Evolutionary conservation across 1,140 invertebrate genomes (phyloP).

Genomic region (Drosophila ambigua): DNA sequence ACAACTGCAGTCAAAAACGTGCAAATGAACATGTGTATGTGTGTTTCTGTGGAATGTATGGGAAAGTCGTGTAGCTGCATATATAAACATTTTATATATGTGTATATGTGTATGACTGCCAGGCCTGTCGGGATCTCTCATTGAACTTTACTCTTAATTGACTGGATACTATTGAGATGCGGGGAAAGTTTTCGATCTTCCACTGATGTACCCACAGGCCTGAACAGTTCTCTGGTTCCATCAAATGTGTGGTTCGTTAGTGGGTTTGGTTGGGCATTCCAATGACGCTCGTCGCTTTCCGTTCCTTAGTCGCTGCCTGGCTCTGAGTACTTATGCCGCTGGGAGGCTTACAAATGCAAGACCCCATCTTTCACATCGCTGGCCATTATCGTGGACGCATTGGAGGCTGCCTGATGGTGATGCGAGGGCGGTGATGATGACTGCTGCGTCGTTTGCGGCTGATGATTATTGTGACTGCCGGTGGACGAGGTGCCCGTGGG

Average conservation of each 20-base stretch:
- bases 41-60: constrained; percentile 40
- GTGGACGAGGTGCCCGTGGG: constrained; percentile 38
- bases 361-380: constrained; percentile 82
- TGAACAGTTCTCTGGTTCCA: too few species aligned
- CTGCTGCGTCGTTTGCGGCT: constrained; percentile 8
- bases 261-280: too few species aligned
- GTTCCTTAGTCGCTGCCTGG: too few species aligned
- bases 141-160: too few species aligned
- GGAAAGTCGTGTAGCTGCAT: constrained; percentile 18
- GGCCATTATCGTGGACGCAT: constrained; percentile 77
- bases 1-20: constrained; percentile 57
- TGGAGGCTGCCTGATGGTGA: constrained; percentile 75
- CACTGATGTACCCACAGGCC: too few species aligned
- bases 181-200: too few species aligned
- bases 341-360: constrained; percentile 63
- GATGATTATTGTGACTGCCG: constrained; percentile 36
- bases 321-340: too few species aligned
- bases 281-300: too few species aligned
- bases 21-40: constrained; percentile 35
- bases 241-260: too few species aligned
- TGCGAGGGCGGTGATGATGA: constrained; percentile 61
- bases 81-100: constrained; percentile 35
- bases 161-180: too few species aligned
- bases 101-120: constrained; percentile 15
- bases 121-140: not conserved